A percentile compares a stretch with the other conserved stretches of the same genome.
phyloP scores from a whole-genome alignment of 1,140 invertebrate species.

The Drosophila cardini region DNA sequence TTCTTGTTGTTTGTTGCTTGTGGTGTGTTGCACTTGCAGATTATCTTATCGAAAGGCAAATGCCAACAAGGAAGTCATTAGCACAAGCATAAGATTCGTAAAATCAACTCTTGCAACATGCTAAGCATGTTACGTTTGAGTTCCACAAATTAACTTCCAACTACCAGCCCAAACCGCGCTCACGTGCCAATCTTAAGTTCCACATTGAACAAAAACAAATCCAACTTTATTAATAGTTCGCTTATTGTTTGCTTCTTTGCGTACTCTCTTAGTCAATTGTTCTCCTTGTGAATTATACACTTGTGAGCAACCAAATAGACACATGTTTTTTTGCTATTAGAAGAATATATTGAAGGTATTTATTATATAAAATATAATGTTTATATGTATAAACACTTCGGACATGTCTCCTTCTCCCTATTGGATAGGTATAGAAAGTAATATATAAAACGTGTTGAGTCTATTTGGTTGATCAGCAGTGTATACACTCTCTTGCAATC shows the following conservation, averaged over 20 bases:
- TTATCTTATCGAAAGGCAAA: constrained; percentile 57
- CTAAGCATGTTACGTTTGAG: constrained; percentile 5
- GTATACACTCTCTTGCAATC: constrained; percentile 2
- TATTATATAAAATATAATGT: too few species aligned
- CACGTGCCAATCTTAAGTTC: not conserved
- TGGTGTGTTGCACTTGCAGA: constrained; percentile 34
- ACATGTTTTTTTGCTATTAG: too few species aligned
- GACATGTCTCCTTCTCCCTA: too few species aligned
- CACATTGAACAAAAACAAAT: constrained; percentile 10
- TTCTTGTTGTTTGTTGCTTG: constrained; percentile 25
- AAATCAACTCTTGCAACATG: constrained; percentile 36
- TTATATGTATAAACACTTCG: too few species aligned
- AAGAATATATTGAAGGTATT: too few species aligned
- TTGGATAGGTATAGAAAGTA: too few species aligned
- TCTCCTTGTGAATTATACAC: not conserved
- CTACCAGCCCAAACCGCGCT: not conserved
- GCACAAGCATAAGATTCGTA: constrained; percentile 43
- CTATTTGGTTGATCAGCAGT: not conserved
- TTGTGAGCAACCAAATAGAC: too few species aligned
- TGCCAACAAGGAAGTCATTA: constrained; percentile 64
- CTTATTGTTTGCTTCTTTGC: not conserved
- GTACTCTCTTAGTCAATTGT: not conserved
- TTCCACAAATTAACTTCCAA: constrained; percentile 2
- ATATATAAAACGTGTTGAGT: too few species aligned
- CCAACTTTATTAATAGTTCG: not conserved